These are phyloP conservation scores for Minunthozetes semirufus DNA, from an alignment of 2,888 invertebrate genomes.

Conservation along the genomic window DNA sequence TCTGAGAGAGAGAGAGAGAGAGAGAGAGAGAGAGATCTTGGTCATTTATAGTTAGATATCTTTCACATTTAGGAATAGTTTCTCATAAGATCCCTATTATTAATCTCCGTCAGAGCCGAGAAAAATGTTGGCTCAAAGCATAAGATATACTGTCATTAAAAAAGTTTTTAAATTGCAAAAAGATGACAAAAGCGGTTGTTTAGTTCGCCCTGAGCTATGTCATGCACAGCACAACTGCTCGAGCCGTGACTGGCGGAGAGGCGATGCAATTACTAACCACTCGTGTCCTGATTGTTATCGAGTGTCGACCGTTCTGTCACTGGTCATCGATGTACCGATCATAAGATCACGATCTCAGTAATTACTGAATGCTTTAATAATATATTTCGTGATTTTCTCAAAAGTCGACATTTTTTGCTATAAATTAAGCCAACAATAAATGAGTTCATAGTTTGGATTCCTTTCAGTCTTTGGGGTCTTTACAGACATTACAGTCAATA, in stretches of 20 bases:
- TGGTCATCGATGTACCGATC: conserved; percentile 20
- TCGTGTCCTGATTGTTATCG: conserved; percentile 28
- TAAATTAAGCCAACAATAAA: conserved; percentile 8
- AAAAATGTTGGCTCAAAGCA: conserved; percentile 22
- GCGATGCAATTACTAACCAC: conserved; percentile 22
- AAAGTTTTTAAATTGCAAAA: conserved; percentile 26
- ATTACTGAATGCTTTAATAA: background rate
- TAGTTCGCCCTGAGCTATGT: conserved; percentile 15
- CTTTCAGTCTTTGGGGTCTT: no score
- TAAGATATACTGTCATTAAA: conserved; percentile 23
- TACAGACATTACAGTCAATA: no score
- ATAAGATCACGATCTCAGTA: background rate
- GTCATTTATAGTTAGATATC: background rate
- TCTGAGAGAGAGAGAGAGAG: no score
- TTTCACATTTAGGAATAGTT: background rate
- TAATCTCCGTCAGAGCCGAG: conserved; percentile 5
- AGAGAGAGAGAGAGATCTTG: no score
- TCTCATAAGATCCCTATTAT: conserved; percentile 11
- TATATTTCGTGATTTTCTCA: background rate
- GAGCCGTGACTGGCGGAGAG: conserved; percentile 5
- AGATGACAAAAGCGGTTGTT: conserved; percentile 25
- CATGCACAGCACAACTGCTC: conserved; percentile 9
- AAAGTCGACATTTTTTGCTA: conserved; percentile 3
- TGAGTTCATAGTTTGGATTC: background rate
- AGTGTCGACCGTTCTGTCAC: conserved; percentile 31